Evolutionary conservation across 2,113 vertebrate genomes (phyloP), one percentile per base, ranked within the genome.

Genomic region (Anhinga anhinga): DNA sequence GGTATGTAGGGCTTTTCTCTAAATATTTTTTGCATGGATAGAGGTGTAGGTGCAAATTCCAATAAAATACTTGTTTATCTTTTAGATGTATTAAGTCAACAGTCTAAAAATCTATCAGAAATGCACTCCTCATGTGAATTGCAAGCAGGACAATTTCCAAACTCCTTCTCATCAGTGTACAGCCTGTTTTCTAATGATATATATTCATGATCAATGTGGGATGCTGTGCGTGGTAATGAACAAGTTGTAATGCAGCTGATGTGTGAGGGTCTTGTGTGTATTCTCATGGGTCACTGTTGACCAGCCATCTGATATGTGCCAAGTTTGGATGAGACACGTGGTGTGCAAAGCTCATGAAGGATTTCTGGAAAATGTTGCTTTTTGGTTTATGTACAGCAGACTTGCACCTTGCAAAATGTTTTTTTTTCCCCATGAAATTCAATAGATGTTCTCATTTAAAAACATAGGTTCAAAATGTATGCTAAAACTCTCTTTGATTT

Each of bases 171-270:
- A 53, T 95, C 91, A 67, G 81, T 15, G 77, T 85, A 76, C 83
- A 91, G 93, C 74, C 67, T 88, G 82, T 90, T 95, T 90, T 71
- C 84, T 94, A 93, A 86, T 95, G 82, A 94, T 95, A 96, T 93
- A 90, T 95, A 95, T 97, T 96, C 95, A 96, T 93, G 91, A 97
- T 96, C 94, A 96, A 86, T 95, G 91, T 53, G 81, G 84, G 94
- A 95, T 96, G 95, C 96, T 97, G 93, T 93, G 93, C 18, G 80
- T 91, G 95, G 91, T 97, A 96, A 94, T 97, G 97, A 95, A 95
- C 90, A 95, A 90, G 95, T 95, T 95, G 90, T 91, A 91, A 95
- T 95, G 91, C 92, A 96, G 92, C 94, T 96, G 86, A 95, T 93
- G 93, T 95, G 86, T 91, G 82, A 96, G 95, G 86, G 77, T 81